Evolutionary conservation across 1,140 invertebrate genomes (phyloP).

Genomic region (Zaprionus vittiger): DNA sequence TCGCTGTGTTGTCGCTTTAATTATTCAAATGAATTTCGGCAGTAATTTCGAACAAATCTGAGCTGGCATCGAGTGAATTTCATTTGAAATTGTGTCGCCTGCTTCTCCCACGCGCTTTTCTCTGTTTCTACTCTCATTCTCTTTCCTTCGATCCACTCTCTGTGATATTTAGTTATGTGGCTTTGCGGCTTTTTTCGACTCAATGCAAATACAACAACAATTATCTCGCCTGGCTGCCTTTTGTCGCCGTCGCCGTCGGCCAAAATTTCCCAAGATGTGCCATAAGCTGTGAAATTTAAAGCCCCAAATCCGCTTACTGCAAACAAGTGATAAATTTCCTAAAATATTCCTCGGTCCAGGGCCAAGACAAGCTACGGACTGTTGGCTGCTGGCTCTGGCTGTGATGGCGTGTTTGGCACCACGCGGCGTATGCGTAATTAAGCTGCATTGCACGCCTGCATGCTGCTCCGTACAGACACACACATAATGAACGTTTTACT

Average conservation of each 20-base stretch:
- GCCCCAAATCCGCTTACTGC: slow-evolving; percentile 30
- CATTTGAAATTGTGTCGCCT: slow-evolving; percentile 13
- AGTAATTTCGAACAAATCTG: slow-evolving; percentile 36
- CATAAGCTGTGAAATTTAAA: slow-evolving; percentile 32
- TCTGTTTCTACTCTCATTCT: neutral
- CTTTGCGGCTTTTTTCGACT: slow-evolving; percentile 29
- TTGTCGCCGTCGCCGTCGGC: neutral
- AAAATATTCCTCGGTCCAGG: neutral
- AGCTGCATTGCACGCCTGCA: slow-evolving; percentile 26
- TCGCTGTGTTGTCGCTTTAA: slow-evolving; percentile 41
- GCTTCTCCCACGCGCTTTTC: neutral
- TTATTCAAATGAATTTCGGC: slow-evolving; percentile 57
- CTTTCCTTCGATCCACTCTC: neutral
- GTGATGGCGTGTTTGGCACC: neutral
- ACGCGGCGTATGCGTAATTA: slow-evolving; percentile 41
- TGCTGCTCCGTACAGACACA: neutral
- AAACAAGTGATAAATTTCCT: slow-evolving; percentile 43
- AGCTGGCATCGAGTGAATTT: slow-evolving; percentile 23
- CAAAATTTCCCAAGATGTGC: slow-evolving; percentile 6
- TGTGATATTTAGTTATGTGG: slow-evolving; percentile 28
- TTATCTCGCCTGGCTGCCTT: slow-evolving; percentile 32
- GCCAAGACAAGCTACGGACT: neutral
- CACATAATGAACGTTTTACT: neutral
- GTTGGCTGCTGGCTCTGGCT: too few species aligned
- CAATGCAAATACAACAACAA: slow-evolving; percentile 36